A percentile compares a stretch with the other conserved stretches of the same genome.
Evolutionary conservation across 1,140 invertebrate species (phyloP).

Genomic region (Potamilus streckersoni): DNA sequence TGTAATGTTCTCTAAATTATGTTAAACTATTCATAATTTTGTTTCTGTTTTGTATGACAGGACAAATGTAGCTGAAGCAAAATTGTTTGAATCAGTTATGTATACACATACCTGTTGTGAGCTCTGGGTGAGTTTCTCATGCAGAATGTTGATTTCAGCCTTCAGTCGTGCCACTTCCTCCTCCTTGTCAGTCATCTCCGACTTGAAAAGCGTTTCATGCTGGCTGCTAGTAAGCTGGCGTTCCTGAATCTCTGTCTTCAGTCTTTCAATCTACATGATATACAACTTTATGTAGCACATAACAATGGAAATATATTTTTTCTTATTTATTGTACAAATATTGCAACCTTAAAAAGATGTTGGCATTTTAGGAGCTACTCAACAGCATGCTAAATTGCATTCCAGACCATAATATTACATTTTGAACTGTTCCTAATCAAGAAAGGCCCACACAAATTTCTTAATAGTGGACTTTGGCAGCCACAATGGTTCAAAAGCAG

Average conservation of each 20-base stretch:
- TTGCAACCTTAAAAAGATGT: no score
- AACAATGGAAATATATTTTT: neutral
- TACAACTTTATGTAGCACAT: neutral
- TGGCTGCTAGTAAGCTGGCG: slow-evolving; percentile 54
- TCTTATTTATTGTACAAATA: neutral
- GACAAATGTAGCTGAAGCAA: neutral
- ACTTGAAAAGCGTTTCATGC: slow-evolving; percentile 57
- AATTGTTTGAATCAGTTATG: neutral
- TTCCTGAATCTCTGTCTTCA: slow-evolving; percentile 60
- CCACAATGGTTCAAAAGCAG: no score
- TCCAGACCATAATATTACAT: no score
- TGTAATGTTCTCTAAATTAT: no score
- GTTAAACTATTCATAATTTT: no score
- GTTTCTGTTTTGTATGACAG: no score
- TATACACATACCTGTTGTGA: slow-evolving; percentile 48
- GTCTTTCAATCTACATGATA: slow-evolving; percentile 45
- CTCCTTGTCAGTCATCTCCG: slow-evolving; percentile 56
- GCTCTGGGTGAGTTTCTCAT: slow-evolving; percentile 60
- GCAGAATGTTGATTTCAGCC: slow-evolving; percentile 57
- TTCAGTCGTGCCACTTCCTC: slow-evolving; percentile 56
- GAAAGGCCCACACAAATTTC: no score
- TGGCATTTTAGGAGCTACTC: no score
- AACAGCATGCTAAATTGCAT: no score
- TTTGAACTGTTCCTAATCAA: no score
- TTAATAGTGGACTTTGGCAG: no score